Percentiles rank a stretch among this genome's conserved stretches.
Evolutionary conservation across 2,113 vertebrate genomes (phyloP).

Genomic region (Gopherus evgoodei): DNA sequence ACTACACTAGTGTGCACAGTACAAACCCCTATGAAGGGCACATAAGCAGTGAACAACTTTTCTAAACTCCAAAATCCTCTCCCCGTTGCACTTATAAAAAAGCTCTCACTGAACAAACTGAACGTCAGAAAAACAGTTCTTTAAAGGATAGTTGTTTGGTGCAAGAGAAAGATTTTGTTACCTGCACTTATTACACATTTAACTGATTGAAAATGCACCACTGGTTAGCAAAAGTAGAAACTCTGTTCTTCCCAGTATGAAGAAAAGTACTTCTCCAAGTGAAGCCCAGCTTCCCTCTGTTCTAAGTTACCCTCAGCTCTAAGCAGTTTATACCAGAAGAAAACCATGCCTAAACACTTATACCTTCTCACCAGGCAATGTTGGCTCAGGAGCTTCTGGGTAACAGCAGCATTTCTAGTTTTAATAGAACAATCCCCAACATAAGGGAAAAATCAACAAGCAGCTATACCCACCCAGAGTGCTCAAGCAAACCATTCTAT

Average conservation of each 20-base stretch:
- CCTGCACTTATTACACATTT: background rate
- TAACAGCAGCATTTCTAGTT: background rate
- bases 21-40: background rate
- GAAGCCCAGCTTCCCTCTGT: background rate
- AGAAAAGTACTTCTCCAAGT: background rate
- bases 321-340: background rate
- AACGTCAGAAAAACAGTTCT: background rate
- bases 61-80: slow-evolving; percentile 6
- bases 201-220: background rate
- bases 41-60: background rate
- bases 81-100: background rate
- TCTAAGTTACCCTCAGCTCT: background rate
- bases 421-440: background rate
- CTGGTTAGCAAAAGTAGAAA: background rate
- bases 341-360: background rate
- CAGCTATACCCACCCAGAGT: background rate
- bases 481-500: background rate
- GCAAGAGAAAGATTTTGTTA: background rate
- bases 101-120: background rate
- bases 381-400: background rate
- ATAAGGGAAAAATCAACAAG: background rate
- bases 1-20: background rate
- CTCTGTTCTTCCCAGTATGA: background rate
- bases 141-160: background rate
- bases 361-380: background rate